Evolutionary conservation across 1,140 invertebrate species (phyloP), one percentile per base, ranked within the genome.

Genomic region (Metopolophium dirhodum): DNA sequence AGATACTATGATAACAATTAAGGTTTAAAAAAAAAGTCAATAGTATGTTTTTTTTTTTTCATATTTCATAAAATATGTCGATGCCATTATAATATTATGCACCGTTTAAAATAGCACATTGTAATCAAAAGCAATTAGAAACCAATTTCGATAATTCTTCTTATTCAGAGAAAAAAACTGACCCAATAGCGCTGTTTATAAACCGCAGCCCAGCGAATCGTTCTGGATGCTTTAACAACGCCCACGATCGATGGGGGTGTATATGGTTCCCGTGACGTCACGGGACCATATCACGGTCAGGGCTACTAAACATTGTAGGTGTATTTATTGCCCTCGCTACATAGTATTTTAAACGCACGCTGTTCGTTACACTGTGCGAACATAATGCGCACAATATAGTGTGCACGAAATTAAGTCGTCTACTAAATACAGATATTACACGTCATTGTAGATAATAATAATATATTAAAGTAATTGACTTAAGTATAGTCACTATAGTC

Each of bases 241-340:
- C 91, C 91, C 91, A 93, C 91, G 91, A 93, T 93, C 91, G 91
- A 93, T 93, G 91, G 82, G 68, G 14, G 91, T 93, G n/a, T 85
- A 93, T 93, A 93, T 41, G 45, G 37, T 54, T 93, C 91, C 91
- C 35, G 91, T 93, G 91, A 93, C 91, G 82, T 93, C 82, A 93
- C 91, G 7, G 91, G 91, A 93, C 54, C 26, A 86, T 83, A 93
- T 93, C 91, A 93, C 49, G 91, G 91, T 93, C 91, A 93, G 91
- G 91, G 91, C 82, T 93, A 93, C 91, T 93, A 93, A 93, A 93
- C 91, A 93, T 93, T 93, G 47, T 83, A 93, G 11, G 37, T 90
- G 7, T n/a, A 68, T 41, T 45, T 37, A 37, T 54, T 89, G 2
- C 22, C 35, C 68, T 23, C 11, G n/a, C 35, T 90, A 20, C 37